Percentiles rank a stretch among this genome's conserved stretches.
Conservation (phyloP, 2,888 invertebrate species). For the Diadromus collaris region DNA sequence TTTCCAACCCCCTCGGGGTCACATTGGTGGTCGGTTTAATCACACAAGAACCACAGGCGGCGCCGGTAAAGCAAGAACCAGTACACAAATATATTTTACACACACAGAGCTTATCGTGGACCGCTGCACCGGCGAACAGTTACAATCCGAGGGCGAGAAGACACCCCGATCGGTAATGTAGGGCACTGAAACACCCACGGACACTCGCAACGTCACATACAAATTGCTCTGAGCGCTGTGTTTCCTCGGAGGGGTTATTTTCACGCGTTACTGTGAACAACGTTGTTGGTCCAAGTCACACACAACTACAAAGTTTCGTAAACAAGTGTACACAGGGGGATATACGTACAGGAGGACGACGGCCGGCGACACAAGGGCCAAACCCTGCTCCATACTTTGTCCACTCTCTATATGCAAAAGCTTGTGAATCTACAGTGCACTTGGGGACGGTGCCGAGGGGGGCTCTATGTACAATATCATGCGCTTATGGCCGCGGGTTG, state of each 20-base stretch:
- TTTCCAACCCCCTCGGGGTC: slow-evolving; percentile 9
- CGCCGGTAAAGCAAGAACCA: slow-evolving; percentile 55
- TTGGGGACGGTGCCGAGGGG: background rate
- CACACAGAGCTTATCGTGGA: slow-evolving; percentile 12
- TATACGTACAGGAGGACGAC: slow-evolving; percentile 16
- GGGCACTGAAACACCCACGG: slow-evolving; percentile 11
- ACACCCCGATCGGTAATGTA: slow-evolving; percentile 18
- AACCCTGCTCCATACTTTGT: slow-evolving; percentile 31
- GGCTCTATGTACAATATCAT: slow-evolving; percentile 26
- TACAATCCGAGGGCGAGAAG: slow-evolving; percentile 18
- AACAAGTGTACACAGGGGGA: slow-evolving; percentile 10
- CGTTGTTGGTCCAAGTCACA: slow-evolving; percentile 48
- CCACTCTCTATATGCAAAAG: slow-evolving; percentile 25
- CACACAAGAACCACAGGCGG: slow-evolving; percentile 48
- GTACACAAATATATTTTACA: slow-evolving; percentile 16
- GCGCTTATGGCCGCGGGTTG: background rate
- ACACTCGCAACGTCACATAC: slow-evolving; percentile 23
- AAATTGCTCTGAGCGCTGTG: slow-evolving; percentile 39
- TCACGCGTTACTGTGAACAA: slow-evolving; percentile 20
- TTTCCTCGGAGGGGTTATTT: slow-evolving; percentile 30
- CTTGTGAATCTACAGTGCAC: slow-evolving; percentile 16
- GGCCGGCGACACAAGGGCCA: slow-evolving; percentile 14
- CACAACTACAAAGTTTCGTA: slow-evolving; percentile 21
- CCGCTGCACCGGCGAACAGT: slow-evolving; percentile 11
- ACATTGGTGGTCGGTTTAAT: slow-evolving; percentile 25